A percentile compares a stretch with the other conserved stretches of the same genome.
These are phyloP conservation scores for Trichopoda pennipes DNA, from an alignment of 2,888 invertebrate genomes.

Conservation along the genomic window DNA sequence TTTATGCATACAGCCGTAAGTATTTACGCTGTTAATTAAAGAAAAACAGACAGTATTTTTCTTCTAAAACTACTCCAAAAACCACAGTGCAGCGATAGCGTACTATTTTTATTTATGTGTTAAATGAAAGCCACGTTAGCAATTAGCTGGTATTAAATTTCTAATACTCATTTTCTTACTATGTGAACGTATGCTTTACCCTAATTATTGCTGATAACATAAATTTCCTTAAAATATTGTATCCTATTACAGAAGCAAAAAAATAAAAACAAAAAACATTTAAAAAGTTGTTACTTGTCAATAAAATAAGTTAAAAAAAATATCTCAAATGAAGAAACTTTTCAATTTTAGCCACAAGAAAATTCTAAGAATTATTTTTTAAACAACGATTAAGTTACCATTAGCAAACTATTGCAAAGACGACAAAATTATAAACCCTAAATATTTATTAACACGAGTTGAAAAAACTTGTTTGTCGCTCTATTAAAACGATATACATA, in stretches of 20 bases:
- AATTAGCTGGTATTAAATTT: neutral
- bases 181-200: neutral
- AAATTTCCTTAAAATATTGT: conserved; percentile 31
- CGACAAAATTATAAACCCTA: neutral
- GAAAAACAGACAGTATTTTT: too few relatives aligned
- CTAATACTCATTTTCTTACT: conserved; percentile 2
- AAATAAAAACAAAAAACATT: conserved; percentile 15
- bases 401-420: neutral
- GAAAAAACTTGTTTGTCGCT: too few relatives aligned
- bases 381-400: conserved; percentile 52
- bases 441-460: neutral
- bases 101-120: too few relatives aligned
- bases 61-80: too few relatives aligned
- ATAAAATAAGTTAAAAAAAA: conserved; percentile 2
- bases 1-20: too few relatives aligned
- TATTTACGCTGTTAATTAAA: too few relatives aligned
- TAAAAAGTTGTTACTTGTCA: conserved; percentile 31
- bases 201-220: conserved; percentile 15
- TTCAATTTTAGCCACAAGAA: conserved; percentile 40
- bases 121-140: neutral
- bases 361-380: conserved; percentile 51
- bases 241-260: conserved; percentile 52
- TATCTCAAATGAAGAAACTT: conserved; percentile 1
- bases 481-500: too few relatives aligned
- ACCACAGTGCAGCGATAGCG: too few relatives aligned